Percentiles rank a stretch among this genome's conserved stretches.
Evolutionary conservation across 2,888 invertebrate species (phyloP).

Genomic region (Scaptomyza flava): DNA sequence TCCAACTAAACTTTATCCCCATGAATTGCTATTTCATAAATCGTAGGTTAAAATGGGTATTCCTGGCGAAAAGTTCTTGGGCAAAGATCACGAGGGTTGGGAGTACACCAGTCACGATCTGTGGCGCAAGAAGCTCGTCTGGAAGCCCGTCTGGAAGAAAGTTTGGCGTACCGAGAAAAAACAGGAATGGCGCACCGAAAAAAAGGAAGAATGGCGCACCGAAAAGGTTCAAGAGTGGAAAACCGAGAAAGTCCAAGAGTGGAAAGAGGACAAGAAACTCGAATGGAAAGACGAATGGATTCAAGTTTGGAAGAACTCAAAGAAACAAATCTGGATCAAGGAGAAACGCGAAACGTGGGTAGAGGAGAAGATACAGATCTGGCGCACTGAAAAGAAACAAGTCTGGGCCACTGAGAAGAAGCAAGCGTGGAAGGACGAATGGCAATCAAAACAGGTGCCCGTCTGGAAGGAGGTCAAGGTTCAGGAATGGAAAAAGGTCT

Average conservation of each 20-base stretch:
- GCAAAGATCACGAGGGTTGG: conserved; percentile 92
- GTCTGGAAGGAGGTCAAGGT: conserved; percentile 88
- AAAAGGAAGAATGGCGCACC: conserved; percentile 88
- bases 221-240: conserved; percentile 90
- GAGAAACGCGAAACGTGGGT: conserved; percentile 91
- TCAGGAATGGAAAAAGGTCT: conserved; percentile 92
- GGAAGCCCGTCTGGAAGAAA: conserved; percentile 90
- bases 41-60: conserved; percentile 87
- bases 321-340: conserved; percentile 92
- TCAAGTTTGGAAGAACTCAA: conserved; percentile 89
- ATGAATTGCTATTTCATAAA: background rate
- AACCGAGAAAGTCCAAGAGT: conserved; percentile 90
- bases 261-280: conserved; percentile 91
- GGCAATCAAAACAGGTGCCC: conserved; percentile 90
- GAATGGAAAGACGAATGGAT: conserved; percentile 87
- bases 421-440: conserved; percentile 89
- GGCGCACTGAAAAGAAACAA: conserved; percentile 87
- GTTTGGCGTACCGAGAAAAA: conserved; percentile 92
- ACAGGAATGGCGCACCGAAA: conserved; percentile 90
- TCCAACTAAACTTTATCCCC: background rate
- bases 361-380: conserved; percentile 88
- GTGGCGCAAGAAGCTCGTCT: conserved; percentile 92
- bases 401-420: conserved; percentile 88
- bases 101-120: conserved; percentile 93
- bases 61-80: conserved; percentile 92